These are phyloP conservation scores for Chlamydotis undulata DNA, from an alignment of 2,113 vertebrate genomes.

Conservation along the genomic window DNA sequence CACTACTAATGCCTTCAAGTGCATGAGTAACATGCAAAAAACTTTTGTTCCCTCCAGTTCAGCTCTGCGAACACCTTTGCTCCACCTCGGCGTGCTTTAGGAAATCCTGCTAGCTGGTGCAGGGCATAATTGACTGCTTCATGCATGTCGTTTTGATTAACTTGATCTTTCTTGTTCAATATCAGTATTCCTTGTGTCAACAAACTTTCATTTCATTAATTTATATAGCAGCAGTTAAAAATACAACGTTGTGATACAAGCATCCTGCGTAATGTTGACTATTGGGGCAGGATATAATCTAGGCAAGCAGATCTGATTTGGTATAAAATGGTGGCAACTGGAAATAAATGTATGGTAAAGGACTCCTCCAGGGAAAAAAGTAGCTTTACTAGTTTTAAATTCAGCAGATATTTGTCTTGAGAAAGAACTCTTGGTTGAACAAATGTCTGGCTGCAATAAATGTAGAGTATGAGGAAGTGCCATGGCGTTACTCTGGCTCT, in stretches of 20 bases:
- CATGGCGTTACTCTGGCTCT: neutral
- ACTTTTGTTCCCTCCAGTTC: neutral
- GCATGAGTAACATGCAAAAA: constrained; percentile 26
- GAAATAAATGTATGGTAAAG: neutral
- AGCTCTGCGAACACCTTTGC: neutral
- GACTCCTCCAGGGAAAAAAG: neutral
- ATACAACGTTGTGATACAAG: neutral
- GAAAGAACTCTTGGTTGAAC: neutral
- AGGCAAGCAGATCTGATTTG: neutral
- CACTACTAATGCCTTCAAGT: constrained; percentile 41
- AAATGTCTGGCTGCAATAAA: neutral
- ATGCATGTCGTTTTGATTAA: neutral
- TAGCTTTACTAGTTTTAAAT: neutral
- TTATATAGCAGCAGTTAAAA: neutral
- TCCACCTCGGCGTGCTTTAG: neutral
- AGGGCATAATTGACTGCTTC: neutral
- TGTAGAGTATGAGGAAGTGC: neutral
- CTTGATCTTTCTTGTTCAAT: neutral
- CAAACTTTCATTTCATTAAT: neutral
- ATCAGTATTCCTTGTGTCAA: neutral
- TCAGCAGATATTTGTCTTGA: neutral
- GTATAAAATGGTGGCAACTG: neutral
- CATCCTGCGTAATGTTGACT: neutral
- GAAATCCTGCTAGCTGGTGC: neutral
- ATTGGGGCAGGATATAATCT: neutral